Base-by-base conservation (phyloP, 2,797 vertebrate genomes). In the Phyllotis vaccarum region DNA sequence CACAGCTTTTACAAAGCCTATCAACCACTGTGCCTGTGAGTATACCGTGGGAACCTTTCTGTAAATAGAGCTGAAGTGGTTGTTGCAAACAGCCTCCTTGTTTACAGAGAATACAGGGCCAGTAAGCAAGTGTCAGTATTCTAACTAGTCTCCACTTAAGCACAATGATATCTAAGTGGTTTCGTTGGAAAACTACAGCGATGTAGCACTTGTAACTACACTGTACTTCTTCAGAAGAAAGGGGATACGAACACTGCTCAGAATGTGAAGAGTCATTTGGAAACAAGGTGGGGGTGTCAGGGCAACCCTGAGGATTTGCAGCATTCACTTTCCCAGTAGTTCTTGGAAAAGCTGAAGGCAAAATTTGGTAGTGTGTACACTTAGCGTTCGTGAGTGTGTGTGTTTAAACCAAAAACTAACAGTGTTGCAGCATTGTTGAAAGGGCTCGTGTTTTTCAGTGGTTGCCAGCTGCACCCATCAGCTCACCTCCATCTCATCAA, bases 361-460 rank as follows among this genome's bases (percentile, higher is more conserved):
- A 93, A 95, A 95, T 96, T 96, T 97, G 97, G 97, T 98, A 97
- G 97, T 97, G 97, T 97, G 96, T 97, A 97, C 97, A 97, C 96
- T 97, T 98, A 98, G 97, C 97, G 97, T 97, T 98, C 54, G 97
- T 97, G 96, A 96, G 96, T 94, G 97, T 96, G 93, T 96, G 96
- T 96, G 97, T 97, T 97, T 95, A 97, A 97, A 97, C 97, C 97
- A 98, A 98, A 98, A 98, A 97, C 96, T 97, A 97, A 98, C 97
- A 97, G 97, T 98, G 97, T 98, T 96, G 97, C 97, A 96, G 92
- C 97, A 98, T 98, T 97, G 97, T 98, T 97, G 97, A 98, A 98
- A 98, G 97, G 97, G 97, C 97, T 98, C 87, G 96, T 98, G 97
- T 97, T 97, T 96, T 89, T 96, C 96, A 90, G 97, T 97, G 96